Evolutionary conservation across 2,113 vertebrate genomes (phyloP).

Genomic region (Chelonoidis abingdonii): DNA sequence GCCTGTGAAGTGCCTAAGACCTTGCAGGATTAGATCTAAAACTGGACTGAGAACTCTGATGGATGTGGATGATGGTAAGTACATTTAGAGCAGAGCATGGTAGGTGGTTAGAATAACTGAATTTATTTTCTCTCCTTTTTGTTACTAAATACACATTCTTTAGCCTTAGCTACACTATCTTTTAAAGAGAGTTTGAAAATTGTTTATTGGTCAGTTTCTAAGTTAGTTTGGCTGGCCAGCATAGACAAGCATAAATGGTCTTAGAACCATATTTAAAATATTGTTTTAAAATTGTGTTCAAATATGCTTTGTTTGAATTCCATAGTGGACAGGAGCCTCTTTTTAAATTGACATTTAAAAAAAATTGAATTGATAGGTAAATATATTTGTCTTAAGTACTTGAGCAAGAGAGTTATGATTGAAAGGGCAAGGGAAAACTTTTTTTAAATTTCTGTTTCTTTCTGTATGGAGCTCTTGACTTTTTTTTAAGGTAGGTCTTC

Average conservation of each 20-base stretch:
- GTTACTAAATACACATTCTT: not conserved
- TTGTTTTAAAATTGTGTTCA: too few species aligned
- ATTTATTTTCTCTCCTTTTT: not conserved
- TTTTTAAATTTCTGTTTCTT: not conserved
- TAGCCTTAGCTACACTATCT: not conserved
- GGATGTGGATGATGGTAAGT: not conserved
- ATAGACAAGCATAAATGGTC: not conserved
- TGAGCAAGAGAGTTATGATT: not conserved
- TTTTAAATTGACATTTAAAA: too few species aligned
- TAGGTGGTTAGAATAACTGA: not conserved
- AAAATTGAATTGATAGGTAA: too few species aligned
- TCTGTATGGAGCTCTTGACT: not conserved
- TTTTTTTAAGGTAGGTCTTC: not conserved
- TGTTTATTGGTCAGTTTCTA: not conserved
- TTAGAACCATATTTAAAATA: not conserved
- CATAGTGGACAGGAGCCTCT: too few species aligned
- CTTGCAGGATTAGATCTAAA: not conserved
- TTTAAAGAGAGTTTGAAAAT: not conserved
- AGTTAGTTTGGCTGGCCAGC: not conserved
- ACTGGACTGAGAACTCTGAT: not conserved
- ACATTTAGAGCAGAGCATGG: not conserved
- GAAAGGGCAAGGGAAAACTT: not conserved
- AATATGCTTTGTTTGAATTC: too few species aligned
- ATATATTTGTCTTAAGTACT: too few species aligned
- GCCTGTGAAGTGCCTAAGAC: not conserved